Conservation (phyloP, 2,797 vertebrate species). For the Linurgus olivaceus region DNA sequence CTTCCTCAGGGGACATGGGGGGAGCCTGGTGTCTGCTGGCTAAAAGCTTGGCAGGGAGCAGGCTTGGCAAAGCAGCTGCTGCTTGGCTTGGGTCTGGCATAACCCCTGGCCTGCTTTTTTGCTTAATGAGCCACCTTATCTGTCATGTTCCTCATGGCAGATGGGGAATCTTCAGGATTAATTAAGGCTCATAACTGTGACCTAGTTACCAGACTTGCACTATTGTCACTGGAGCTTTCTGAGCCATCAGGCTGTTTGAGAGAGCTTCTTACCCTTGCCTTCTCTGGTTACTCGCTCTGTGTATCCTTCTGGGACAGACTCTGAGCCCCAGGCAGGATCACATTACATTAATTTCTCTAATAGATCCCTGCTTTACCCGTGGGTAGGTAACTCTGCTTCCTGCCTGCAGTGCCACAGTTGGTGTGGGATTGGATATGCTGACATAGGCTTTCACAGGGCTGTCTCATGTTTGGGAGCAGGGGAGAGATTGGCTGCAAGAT, state of each 20-base stretch:
- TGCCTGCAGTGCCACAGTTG: neutral
- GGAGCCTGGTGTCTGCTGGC: neutral
- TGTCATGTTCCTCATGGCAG: neutral
- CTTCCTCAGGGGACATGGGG: neutral
- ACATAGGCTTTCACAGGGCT: neutral
- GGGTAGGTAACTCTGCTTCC: neutral
- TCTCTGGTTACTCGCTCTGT: neutral
- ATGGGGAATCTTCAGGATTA: slow-evolving; percentile 30
- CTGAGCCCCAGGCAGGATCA: neutral
- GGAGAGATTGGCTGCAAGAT: neutral
- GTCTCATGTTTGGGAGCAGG: neutral
- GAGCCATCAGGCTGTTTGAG: neutral
- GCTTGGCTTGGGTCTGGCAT: neutral
- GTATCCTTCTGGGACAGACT: neutral
- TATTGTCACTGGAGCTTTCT: slow-evolving; percentile 6
- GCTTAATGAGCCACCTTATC: slow-evolving; percentile 4
- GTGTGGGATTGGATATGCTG: neutral
- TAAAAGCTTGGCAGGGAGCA: neutral
- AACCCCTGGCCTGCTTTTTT: neutral
- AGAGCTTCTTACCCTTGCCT: neutral
- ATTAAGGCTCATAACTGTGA: slow-evolving; percentile 53
- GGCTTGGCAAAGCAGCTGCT: neutral
- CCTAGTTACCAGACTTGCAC: slow-evolving; percentile 41
- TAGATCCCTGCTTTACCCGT: neutral
- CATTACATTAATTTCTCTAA: slow-evolving; percentile 4